A percentile compares a stretch with the other conserved stretches of the same genome.
phyloP scores from a whole-genome alignment of 2,888 invertebrate genomes.

The Spilosoma lubricipeda region DNA sequence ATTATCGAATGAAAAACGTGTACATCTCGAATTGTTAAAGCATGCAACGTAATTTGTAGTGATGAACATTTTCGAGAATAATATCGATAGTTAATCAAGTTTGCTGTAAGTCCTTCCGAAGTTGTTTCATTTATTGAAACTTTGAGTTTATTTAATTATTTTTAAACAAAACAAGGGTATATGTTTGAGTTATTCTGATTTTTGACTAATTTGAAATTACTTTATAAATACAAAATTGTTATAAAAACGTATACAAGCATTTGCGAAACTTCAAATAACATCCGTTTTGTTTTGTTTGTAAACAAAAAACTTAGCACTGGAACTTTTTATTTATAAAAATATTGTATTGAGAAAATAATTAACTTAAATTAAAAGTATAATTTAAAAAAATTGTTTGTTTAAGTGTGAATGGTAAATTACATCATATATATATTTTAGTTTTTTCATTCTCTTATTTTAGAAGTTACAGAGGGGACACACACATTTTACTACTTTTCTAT shows the following conservation, averaged over 20 bases:
- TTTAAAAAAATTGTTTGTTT: too few species aligned
- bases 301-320: background rate
- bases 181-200: too few species aligned
- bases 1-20: conserved; percentile 61
- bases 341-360: too few species aligned
- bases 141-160: background rate
- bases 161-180: too few species aligned
- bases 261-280: background rate
- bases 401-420: too few species aligned
- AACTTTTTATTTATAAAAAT: background rate
- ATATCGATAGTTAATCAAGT: conserved; percentile 15
- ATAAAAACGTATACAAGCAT: too few species aligned
- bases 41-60: conserved; percentile 52
- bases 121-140: background rate
- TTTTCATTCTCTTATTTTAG: too few species aligned
- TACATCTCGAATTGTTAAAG: conserved; percentile 45
- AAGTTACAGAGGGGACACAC: too few species aligned
- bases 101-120: fast-evolving
- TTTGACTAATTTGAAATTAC: background rate
- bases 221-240: background rate
- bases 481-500: too few species aligned
- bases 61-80: conserved; percentile 28
- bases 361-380: too few species aligned
- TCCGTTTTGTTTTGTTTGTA: background rate
- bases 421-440: too few species aligned